phyloP scores from a whole-genome alignment of 2,113 vertebrate species.

The Callithrix jacchus region DNA sequence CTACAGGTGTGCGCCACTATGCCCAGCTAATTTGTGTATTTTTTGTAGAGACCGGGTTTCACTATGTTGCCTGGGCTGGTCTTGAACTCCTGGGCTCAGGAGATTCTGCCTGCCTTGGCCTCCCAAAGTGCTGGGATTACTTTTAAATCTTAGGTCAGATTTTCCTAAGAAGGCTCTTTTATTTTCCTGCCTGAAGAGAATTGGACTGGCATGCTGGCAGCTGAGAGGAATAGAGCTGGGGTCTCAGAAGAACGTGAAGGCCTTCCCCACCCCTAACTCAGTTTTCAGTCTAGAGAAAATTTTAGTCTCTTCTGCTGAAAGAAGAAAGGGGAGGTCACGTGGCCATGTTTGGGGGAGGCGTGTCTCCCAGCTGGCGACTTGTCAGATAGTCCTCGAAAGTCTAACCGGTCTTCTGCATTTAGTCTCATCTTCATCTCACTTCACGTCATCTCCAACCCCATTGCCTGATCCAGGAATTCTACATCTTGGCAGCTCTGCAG shows the following conservation, averaged over 20 bases:
- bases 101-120: no score
- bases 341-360: neutral
- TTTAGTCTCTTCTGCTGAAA: neutral
- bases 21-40: no score
- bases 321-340: no score
- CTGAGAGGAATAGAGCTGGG: no score
- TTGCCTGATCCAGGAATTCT: neutral
- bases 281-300: neutral
- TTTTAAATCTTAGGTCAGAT: neutral
- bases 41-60: no score
- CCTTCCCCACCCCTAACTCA: no score
- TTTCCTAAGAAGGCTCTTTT: neutral
- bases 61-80: no score
- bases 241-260: neutral
- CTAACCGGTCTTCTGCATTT: neutral
- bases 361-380: neutral
- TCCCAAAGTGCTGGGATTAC: no score
- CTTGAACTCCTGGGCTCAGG: no score
- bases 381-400: neutral
- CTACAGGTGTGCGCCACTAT: no score
- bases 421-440: neutral
- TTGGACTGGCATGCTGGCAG: fast-evolving
- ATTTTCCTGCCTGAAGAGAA: neutral
- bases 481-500: neutral
- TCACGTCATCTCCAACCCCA: neutral